Base-by-base conservation (phyloP, 2,113 vertebrate species). In the Octodon degus region DNA sequence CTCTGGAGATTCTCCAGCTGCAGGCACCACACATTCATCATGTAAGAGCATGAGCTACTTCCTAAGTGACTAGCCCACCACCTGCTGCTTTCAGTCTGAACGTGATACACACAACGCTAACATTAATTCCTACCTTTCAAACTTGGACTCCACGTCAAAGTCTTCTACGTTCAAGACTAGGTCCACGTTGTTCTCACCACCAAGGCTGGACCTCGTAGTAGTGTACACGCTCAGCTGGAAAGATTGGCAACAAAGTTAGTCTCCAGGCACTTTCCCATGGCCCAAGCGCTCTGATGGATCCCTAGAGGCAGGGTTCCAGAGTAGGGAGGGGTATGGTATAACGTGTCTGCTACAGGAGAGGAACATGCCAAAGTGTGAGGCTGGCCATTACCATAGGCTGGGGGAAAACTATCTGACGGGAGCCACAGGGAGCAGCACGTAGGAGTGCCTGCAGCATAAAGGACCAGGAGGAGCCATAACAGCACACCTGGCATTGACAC, bases 151-250 rank as follows among this genome's bases (percentile, higher is more conserved):
- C 68, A 99, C 98, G 50, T 99, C 99, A 97, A 99, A 99, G 91
- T 99, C 98, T 34, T 99, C 99, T 97, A 99, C 99, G 13, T 98
- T 99, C 98, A 99, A 97, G 96, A 99, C 98, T 81, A 99, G 98
- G 67, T 99, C 99, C 84, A 99, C 98, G 25, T 99, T 99, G 91
- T 99, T 99, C 53, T 99, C 99, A 5, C 98, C 96, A 70, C 98
- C 98, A 43, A 99, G 98, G 95, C 74, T 98, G 80, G 98, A 98
- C 34, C 99, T 98, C 1, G 99, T 99, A 17, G 99, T 98, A 3
- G 99, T 99, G 94, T 99, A 99, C 84, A 99, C 98, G 0, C 99
- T 99, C 84, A 99, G 96, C 99, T 99, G 97, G 72, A 98, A 98
- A 58, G 90, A 94, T 27, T 63, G 37, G 62, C 13, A 43, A 70